Evolutionary conservation across 1,140 invertebrate genomes (phyloP).

Genomic region (Pogonomyrmex barbatus): DNA sequence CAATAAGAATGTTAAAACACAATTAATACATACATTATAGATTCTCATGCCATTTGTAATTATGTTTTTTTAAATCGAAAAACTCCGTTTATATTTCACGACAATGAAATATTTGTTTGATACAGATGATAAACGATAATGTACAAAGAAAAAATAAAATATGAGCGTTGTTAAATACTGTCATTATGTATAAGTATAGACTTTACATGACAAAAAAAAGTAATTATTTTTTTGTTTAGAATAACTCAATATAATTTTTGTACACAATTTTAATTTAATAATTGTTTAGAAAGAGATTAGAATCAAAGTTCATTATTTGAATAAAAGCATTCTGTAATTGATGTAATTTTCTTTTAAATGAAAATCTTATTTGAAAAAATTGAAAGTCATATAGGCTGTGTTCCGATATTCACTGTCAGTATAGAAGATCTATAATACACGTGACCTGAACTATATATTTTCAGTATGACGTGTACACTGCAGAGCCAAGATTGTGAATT

Average conservation of each 20-base stretch:
- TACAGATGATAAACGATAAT: conserved; percentile 23
- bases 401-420: too few species aligned
- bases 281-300: background rate
- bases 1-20: conserved; percentile 21
- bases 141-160: background rate
- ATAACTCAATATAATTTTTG: background rate
- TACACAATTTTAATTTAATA: background rate
- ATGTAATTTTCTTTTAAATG: too few species aligned
- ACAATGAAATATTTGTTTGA: background rate
- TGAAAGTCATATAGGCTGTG: too few species aligned
- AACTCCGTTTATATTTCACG: conserved; percentile 16
- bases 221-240: background rate
- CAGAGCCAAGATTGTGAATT: too few species aligned
- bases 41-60: conserved; percentile 33
- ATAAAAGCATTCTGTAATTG: too few species aligned
- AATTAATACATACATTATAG: conserved; percentile 29
- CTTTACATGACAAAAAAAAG: background rate
- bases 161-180: background rate
- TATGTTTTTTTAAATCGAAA: background rate
- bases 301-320: background rate
- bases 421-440: too few species aligned
- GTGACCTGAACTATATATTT: too few species aligned
- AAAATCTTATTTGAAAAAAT: too few species aligned
- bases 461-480: too few species aligned
- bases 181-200: background rate